Conservation (phyloP, 2,113 vertebrate genomes). For the Spermophilus dauricus region DNA sequence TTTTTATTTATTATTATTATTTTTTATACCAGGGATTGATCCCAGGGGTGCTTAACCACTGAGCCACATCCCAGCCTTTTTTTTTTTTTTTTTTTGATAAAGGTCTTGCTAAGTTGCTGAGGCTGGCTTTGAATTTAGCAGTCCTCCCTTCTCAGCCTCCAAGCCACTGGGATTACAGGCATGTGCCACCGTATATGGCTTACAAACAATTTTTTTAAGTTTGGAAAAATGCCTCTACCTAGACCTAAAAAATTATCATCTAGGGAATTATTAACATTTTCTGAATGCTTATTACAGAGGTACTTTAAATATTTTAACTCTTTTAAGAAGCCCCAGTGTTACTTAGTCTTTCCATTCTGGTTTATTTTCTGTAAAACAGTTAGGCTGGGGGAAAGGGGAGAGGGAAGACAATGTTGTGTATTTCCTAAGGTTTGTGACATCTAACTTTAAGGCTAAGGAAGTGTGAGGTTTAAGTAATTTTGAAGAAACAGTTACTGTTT, state of each 20-base stretch:
- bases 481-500: conserved; percentile 18
- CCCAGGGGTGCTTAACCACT: too few species aligned
- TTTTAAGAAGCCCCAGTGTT: background rate
- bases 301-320: background rate
- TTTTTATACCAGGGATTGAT: too few species aligned
- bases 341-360: background rate
- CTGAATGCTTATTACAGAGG: background rate
- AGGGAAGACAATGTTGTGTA: background rate
- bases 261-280: background rate
- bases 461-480: background rate
- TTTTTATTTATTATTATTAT: too few species aligned
- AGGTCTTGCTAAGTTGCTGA: too few species aligned
- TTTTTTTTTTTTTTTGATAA: too few species aligned
- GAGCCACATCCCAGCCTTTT: too few species aligned
- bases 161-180: too few species aligned
- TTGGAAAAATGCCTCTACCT: conserved; percentile 27
- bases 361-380: conserved; percentile 27
- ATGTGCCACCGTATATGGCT: too few species aligned
- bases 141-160: too few species aligned
- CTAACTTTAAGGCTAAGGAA: background rate
- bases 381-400: background rate
- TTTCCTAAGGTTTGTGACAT: background rate
- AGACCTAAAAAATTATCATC: conserved; percentile 39
- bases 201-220: conserved; percentile 1
- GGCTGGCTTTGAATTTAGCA: too few species aligned